These are phyloP conservation scores for Catagonus wagneri DNA, from an alignment of 2,113 vertebrate species.

Conservation along the genomic window DNA sequence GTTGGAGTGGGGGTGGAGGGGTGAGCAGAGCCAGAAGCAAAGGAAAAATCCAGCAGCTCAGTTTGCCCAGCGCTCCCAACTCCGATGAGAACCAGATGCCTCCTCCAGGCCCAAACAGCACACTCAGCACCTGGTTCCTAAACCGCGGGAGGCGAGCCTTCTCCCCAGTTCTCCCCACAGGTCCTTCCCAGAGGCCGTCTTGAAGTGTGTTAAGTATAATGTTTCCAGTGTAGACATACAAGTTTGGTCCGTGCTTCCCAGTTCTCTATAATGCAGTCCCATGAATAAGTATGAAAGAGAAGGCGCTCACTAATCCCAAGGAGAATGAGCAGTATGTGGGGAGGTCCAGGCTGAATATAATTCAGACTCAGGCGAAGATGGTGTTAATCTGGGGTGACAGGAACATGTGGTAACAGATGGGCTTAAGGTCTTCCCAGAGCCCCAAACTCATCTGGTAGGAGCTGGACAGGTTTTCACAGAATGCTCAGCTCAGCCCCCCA, in stretches of 20 bases:
- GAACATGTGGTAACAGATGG: neutral
- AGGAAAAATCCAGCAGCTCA: constrained; percentile 80
- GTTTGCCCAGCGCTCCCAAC: constrained; percentile 69
- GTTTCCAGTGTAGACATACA: neutral
- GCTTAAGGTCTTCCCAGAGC: neutral
- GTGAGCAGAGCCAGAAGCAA: constrained; percentile 60
- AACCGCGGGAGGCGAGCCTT: fast-evolving
- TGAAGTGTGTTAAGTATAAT: neutral
- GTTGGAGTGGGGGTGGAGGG: constrained; percentile 58
- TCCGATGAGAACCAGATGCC: constrained; percentile 82
- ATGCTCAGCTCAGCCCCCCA: neutral
- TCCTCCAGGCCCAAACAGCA: neutral
- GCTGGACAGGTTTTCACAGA: neutral
- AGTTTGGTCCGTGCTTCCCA: neutral
- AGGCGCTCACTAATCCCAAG: neutral
- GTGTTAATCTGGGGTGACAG: neutral
- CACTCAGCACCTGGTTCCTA: neutral
- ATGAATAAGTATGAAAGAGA: neutral
- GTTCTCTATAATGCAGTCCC: neutral
- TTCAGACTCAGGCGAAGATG: neutral
- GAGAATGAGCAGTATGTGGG: neutral
- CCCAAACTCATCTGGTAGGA: neutral
- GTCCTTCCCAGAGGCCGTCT: neutral
- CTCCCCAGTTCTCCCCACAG: neutral
- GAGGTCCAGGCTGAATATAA: neutral